phyloP scores from a whole-genome alignment of 2,797 vertebrate genomes.

The Rhinophrynus dorsalis region DNA sequence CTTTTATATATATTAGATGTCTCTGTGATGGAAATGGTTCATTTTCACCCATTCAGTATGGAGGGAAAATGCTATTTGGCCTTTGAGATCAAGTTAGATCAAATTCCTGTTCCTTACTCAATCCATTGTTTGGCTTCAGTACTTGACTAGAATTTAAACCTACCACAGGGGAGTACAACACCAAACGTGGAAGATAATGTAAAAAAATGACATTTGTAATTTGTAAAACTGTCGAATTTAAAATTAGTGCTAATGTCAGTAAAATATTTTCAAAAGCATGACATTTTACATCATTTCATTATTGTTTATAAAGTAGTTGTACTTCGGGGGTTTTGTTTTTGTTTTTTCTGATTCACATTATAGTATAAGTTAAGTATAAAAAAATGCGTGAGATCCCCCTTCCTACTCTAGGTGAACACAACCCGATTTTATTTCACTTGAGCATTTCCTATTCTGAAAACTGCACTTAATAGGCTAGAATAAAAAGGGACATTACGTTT shows the following conservation, averaged over 20 bases:
- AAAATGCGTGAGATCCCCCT: constrained; percentile 55
- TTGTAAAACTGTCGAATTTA: background rate
- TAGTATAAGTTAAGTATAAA: constrained; percentile 69
- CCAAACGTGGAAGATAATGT: no score
- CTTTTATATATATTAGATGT: no score
- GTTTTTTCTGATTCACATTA: constrained; percentile 55
- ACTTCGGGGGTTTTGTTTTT: constrained; percentile 30
- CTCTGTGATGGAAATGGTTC: no score
- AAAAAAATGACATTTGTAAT: no score
- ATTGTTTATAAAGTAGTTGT: constrained; percentile 53
- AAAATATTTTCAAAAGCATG: constrained; percentile 51
- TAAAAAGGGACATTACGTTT: constrained; percentile 81
- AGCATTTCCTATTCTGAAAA: constrained; percentile 66
- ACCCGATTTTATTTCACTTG: constrained; percentile 70
- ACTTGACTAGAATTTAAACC: no score
- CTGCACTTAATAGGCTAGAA: constrained; percentile 72
- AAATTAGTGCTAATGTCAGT: constrained; percentile 54
- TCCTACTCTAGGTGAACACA: constrained; percentile 52
- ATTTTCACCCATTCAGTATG: no score
- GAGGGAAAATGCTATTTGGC: no score
- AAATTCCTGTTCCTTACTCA: no score
- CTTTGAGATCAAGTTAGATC: no score
- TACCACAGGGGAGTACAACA: no score
- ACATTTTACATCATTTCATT: constrained; percentile 46
- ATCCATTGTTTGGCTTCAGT: no score